Evolutionary conservation across 1,140 invertebrate species (phyloP).

Genomic region (Neuroterus valhalla): DNA sequence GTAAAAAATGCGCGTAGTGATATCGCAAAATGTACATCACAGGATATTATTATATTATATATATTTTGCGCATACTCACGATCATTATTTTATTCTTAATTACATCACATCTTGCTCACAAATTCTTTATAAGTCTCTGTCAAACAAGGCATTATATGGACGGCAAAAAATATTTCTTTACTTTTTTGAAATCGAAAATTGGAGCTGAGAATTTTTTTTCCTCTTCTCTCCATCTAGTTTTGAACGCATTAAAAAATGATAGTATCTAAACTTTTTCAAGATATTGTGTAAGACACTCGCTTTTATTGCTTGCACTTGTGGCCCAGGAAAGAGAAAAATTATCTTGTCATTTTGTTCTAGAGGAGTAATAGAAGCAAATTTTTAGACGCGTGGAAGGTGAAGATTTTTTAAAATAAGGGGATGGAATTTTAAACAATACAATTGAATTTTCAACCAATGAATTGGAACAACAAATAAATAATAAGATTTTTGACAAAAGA

Average conservation of each 20-base stretch:
- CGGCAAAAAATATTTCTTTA: conserved; percentile 24
- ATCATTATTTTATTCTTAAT: conserved; percentile 2
- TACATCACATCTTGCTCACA: conserved; percentile 19
- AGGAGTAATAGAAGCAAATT: neutral
- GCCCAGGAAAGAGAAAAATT: neutral
- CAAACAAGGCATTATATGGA: conserved; percentile 25
- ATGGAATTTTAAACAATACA: no score
- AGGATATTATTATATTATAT: conserved; percentile 11
- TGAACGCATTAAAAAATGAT: neutral
- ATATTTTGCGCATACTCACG: conserved; percentile 13
- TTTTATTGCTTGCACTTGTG: conserved; percentile 11
- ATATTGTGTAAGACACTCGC: neutral
- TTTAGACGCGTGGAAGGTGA: neutral
- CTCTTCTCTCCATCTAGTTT: neutral
- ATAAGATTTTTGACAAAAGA: no score
- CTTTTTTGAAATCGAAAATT: neutral
- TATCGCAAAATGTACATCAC: conserved; percentile 2
- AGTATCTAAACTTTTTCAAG: neutral
- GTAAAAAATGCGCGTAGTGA: neutral
- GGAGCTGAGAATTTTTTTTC: neutral
- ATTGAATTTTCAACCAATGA: no score
- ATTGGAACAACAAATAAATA: no score
- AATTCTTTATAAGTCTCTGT: conserved; percentile 27
- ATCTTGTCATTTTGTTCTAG: neutral
- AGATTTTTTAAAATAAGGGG: neutral